Base-by-base conservation (phyloP, 37 sponge, comb jelly and placozoan genomes). In the Axinella damicornis region DNA sequence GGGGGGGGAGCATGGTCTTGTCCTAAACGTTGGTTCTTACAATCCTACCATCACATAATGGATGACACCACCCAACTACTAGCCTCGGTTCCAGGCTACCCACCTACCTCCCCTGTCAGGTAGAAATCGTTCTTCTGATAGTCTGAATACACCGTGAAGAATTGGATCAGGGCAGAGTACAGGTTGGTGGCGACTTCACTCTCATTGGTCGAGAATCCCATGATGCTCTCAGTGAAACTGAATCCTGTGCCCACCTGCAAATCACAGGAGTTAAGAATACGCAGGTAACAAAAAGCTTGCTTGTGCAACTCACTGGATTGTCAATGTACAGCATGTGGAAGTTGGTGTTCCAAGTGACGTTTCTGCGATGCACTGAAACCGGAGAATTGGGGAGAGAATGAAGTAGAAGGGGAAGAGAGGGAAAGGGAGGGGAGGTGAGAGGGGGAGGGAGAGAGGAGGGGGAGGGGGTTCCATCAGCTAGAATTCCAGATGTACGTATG, bases 181-280 rank as follows among this genome's bases (percentile, higher is more conserved):
- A 96, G 74, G 65, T 93, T 93, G 5, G 33, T 57, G 6, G 89
- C 94, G 18, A 96, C 97, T 40, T 96, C 75, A 4, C 54, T 71
- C 68, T 96, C 97, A 79, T 88, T 88, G n/a, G 79, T 89, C 20
- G 94, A 82, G 59, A 83, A 75, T 16, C 94, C 97, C 19, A 27
- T 73, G 2, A 70, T 63, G 17, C 65, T 24, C 20, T 76, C 46
- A 53, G 94, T 91, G 73, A 91, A 96, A 36, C 97, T 96, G 73
- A 85, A 96, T 9, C 97, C 97, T 71, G 94, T 93, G 0, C 97
- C 97, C 13, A 96, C 93, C 93, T 93, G 73, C 9, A 46, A n/a
- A n/a, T n/a, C n/a, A n/a, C n/a, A n/a, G n/a, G n/a, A n/a, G n/a
- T n/a, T n/a, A n/a, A n/a, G n/a, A n/a, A n/a, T n/a, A n/a, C n/a